phyloP scores from a whole-genome alignment of 1,140 invertebrate genomes.

The Drosophila nigrodunni region DNA sequence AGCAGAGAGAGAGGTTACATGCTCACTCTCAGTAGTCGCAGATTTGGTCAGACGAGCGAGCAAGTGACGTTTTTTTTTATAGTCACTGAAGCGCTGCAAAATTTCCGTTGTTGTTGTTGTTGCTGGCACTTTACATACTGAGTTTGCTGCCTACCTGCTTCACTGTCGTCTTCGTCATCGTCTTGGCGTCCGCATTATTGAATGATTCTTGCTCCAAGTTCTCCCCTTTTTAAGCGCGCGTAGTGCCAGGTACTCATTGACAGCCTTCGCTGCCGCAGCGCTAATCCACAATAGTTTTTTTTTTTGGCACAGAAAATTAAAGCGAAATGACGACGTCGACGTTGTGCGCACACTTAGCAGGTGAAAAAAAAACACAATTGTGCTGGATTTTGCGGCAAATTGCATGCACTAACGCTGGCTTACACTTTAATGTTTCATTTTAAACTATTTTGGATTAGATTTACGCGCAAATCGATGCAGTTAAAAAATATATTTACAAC shows the following conservation, averaged over 20 bases:
- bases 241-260: constrained; percentile 8
- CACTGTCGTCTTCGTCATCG: constrained; percentile 49
- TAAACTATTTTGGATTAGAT: constrained; percentile 29
- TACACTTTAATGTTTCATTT: constrained; percentile 38
- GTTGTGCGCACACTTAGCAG: constrained; percentile 44
- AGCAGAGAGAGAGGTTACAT: constrained; percentile 1
- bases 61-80: constrained; percentile 44
- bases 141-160: constrained; percentile 62
- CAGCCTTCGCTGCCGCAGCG: constrained; percentile 9
- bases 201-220: constrained; percentile 25
- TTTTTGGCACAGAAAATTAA: constrained; percentile 71
- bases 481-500: constrained; percentile 73
- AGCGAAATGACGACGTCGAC: constrained; percentile 44
- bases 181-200: constrained; percentile 14
- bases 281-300: constrained; percentile 16
- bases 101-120: constrained; percentile 27
- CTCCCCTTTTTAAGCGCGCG: constrained; percentile 11
- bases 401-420: background rate
- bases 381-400: constrained; percentile 4
- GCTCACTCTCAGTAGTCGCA: constrained; percentile 20
- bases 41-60: constrained; percentile 49
- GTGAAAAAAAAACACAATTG: constrained; percentile 29
- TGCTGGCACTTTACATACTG: constrained; percentile 36
- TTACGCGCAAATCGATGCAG: constrained; percentile 32
- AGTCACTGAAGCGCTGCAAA: constrained; percentile 48